Conservation (phyloP, 2,888 invertebrate species). For the Macropis europaea region DNA sequence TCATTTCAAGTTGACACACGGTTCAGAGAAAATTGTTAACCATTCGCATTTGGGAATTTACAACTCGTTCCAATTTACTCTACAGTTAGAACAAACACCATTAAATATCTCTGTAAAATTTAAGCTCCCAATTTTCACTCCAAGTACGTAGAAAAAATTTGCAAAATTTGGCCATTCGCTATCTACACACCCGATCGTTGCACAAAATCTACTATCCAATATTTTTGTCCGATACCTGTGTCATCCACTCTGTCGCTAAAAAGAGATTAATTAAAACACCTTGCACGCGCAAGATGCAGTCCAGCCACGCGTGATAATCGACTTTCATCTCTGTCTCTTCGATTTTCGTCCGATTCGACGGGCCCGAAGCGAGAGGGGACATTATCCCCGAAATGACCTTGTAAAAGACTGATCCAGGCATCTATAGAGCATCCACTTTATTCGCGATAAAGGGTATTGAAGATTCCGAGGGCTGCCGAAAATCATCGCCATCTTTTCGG, state of each 20-base stretch:
- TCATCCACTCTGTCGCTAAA: no score
- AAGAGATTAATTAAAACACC: no score
- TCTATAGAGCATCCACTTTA: background rate
- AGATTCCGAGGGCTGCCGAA: background rate
- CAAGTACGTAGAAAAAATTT: slow-evolving; percentile 18
- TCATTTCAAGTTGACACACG: no score
- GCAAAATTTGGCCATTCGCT: slow-evolving; percentile 1
- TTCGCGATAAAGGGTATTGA: slow-evolving; percentile 4
- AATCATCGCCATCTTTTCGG: background rate
- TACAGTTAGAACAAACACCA: background rate
- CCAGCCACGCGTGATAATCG: no score
- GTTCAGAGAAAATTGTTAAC: no score
- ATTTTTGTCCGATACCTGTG: slow-evolving; percentile 18
- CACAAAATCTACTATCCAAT: background rate
- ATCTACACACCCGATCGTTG: background rate
- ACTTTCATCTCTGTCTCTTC: no score
- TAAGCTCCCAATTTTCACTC: slow-evolving; percentile 2
- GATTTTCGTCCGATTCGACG: no score
- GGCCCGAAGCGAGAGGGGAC: no score
- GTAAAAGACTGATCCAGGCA: background rate
- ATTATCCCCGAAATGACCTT: no score
- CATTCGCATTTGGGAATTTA: no score
- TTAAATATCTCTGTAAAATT: slow-evolving; percentile 12
- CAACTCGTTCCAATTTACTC: background rate
- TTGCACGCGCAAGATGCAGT: no score